A percentile compares a stretch with the other conserved stretches of the same genome.
Evolutionary conservation across 1,140 invertebrate genomes (phyloP).

Genomic region (Probaryconus sp.): DNA sequence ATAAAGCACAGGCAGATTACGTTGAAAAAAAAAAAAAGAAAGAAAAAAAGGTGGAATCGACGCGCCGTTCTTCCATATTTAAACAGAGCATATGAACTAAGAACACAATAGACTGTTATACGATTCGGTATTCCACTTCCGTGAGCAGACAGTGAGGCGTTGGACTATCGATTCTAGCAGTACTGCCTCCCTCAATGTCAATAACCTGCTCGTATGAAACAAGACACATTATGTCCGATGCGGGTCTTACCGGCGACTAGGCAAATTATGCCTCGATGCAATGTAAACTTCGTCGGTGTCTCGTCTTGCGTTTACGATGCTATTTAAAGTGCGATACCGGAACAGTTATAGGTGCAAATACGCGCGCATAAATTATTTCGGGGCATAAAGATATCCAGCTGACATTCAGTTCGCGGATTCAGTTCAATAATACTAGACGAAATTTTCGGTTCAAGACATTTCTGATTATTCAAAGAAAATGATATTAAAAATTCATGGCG

Average conservation of each 20-base stretch:
- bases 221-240: slow-evolving; percentile 47
- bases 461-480: too few relatives aligned
- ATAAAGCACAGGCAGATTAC: slow-evolving; percentile 32
- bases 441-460: too few relatives aligned
- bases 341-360: slow-evolving; percentile 26
- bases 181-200: slow-evolving; percentile 53
- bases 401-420: background rate
- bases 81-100: slow-evolving; percentile 51
- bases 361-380: slow-evolving; percentile 22
- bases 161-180: slow-evolving; percentile 55
- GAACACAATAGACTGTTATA: slow-evolving; percentile 60
- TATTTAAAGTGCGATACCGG: slow-evolving; percentile 33
- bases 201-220: slow-evolving; percentile 53
- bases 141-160: slow-evolving; percentile 58
- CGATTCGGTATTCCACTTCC: slow-evolving; percentile 60
- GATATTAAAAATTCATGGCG: too few relatives aligned
- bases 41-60: slow-evolving; percentile 2
- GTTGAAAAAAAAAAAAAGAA: background rate
- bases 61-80: slow-evolving; percentile 53
- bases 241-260: slow-evolving; percentile 37
- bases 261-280: slow-evolving; percentile 38
- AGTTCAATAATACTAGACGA: background rate
- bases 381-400: background rate
- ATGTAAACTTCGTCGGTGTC: slow-evolving; percentile 25
- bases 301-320: slow-evolving; percentile 33